These are phyloP conservation scores for Phoeniculus purpureus DNA, from an alignment of 2,797 vertebrate species.

Conservation along the genomic window DNA sequence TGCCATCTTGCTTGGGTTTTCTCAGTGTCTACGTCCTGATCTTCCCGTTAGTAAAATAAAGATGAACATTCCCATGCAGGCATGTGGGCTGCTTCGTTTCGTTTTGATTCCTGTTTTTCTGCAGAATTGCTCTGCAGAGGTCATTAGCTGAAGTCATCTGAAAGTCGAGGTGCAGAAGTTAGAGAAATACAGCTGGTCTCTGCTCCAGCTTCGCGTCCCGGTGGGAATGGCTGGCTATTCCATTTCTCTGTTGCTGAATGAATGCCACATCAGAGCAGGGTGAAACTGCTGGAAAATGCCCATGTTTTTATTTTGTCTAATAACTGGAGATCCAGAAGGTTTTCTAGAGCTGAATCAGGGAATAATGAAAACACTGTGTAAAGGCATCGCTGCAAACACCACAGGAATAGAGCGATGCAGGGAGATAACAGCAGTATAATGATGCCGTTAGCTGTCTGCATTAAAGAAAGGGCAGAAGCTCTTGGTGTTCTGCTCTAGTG, in stretches of 20 bases:
- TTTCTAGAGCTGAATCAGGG: conserved; percentile 17
- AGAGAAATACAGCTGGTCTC: background rate
- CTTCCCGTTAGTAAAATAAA: background rate
- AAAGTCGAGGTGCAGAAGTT: background rate
- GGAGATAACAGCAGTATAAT: background rate
- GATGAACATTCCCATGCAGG: background rate
- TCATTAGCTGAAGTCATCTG: background rate
- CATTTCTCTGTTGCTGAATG: background rate
- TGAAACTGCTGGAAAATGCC: background rate
- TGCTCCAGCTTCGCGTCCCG: background rate
- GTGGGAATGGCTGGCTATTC: background rate
- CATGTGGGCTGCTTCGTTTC: background rate
- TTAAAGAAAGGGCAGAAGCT: background rate
- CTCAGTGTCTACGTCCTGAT: background rate
- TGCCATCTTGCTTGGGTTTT: background rate
- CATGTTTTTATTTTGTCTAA: background rate
- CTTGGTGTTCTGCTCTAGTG: background rate
- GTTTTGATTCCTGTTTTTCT: background rate
- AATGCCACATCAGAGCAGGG: background rate
- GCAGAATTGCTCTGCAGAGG: background rate
- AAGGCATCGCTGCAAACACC: background rate
- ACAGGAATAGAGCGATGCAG: background rate
- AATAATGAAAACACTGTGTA: background rate
- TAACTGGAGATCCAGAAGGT: background rate
- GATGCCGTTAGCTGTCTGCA: background rate